Evolutionary conservation across 2,888 invertebrate species (phyloP), one percentile per base, ranked within the genome.

Genomic region (Tortrix viridana): DNA sequence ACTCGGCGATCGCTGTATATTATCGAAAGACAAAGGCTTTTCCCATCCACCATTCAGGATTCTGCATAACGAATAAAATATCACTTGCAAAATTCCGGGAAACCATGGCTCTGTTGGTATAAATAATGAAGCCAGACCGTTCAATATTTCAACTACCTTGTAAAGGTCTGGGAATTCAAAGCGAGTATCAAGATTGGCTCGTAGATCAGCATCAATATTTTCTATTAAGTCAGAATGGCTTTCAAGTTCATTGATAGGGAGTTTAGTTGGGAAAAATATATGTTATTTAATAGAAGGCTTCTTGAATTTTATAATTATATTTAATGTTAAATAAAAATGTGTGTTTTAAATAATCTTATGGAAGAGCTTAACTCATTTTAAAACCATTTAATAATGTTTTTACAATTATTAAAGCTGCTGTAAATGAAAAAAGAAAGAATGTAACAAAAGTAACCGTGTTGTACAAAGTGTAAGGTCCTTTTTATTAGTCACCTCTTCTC

Each of bases 1-100:
- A 23, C 52, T 23, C 26, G 18, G 67, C 59, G 62, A 56, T 58
- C 60, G 57, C 59, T 65, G 68, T 69, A 71, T 74, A 70, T 71
- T 69, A 69, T 68, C 65, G 64, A 68, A 68, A 73, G 70, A 75
- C 70, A 75, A 73, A 69, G 63, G 52, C 46, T 57, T 65, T 46
- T 43, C 68, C 68, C 52, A 54, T 41, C 18, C 47, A 50, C 58
- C 47, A 64, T 68, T 69, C 69, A 57, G 55, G 58, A 53, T 67
- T 61, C 67, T 63, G 66, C 62, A 67, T 69, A 70, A 61, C 68
- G 50, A 60, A 66, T 68, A 68, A 69, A 71, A 68, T 69, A 70
- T 68, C 53, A 65, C 65, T 57, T 23, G 58, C 54, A 32, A 49
- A 67, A 59, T 65, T 65, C 66, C 58, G 32, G 55, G 52, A 43